Evolutionary conservation across 2,113 vertebrate species (phyloP).

Genomic region (Tachysurus vachellii): DNA sequence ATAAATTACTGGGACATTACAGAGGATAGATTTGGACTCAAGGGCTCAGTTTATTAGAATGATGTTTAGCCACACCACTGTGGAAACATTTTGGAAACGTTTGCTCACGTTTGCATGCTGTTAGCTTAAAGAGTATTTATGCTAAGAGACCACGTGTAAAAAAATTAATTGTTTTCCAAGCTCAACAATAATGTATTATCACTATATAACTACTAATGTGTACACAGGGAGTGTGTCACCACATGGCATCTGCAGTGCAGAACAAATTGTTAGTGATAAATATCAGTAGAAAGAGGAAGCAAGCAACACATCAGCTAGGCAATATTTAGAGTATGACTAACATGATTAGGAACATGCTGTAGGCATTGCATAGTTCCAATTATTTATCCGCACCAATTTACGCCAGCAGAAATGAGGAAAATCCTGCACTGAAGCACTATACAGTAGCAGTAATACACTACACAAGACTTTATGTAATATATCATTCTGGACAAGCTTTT

Average conservation of each 20-base stretch:
- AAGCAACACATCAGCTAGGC: constrained; percentile 26
- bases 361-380: constrained; percentile 24
- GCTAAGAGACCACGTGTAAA: neutral
- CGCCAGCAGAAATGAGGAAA: neutral
- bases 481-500: constrained; percentile 33
- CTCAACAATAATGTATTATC: neutral
- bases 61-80: neutral
- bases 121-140: too few species aligned
- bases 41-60: neutral
- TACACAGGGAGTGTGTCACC: neutral
- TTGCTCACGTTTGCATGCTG: neutral
- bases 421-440: neutral
- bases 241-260: neutral
- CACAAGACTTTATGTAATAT: neutral
- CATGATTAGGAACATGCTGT: constrained; percentile 40
- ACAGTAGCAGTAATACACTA: neutral
- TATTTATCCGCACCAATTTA: constrained; percentile 27
- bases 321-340: constrained; percentile 35
- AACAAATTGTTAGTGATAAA: constrained; percentile 13
- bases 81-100: neutral
- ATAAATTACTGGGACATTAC: neutral
- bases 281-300: constrained; percentile 18
- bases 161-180: neutral
- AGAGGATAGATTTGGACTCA: neutral
- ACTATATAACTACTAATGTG: neutral